Evolutionary conservation across 1,140 invertebrate genomes (phyloP).

Genomic region (Idris sp.): DNA sequence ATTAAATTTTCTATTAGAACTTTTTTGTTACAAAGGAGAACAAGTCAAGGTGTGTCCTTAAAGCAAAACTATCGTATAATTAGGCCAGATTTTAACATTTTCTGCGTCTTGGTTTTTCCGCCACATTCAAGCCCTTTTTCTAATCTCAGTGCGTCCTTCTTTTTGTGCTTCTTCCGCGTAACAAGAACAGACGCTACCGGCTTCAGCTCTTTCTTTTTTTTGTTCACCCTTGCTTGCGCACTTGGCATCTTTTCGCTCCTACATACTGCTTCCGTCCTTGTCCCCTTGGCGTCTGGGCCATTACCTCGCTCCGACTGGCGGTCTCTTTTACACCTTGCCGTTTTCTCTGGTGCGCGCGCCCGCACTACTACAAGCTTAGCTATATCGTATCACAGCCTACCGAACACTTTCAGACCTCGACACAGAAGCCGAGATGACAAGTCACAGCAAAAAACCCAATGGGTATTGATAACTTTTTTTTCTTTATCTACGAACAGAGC

Average conservation of each 20-base stretch:
- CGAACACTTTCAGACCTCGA: slow-evolving; percentile 64
- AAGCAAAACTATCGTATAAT: no score
- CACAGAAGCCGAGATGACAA: slow-evolving; percentile 28
- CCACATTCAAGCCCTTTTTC: no score
- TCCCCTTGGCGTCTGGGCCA: slow-evolving; percentile 51
- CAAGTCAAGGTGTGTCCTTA: no score
- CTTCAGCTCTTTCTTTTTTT: slow-evolving; percentile 61
- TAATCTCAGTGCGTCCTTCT: no score
- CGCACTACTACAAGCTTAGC: slow-evolving; percentile 53
- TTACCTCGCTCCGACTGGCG: slow-evolving; percentile 53
- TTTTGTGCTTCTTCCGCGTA: no score
- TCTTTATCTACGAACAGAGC: no score
- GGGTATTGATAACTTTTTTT: no score
- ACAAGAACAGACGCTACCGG: no score
- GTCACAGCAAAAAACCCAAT: slow-evolving; percentile 28
- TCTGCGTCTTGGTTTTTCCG: no score
- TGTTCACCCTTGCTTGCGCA: slow-evolving; percentile 46
- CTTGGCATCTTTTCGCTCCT: slow-evolving; percentile 55
- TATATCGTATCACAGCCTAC: slow-evolving; percentile 64
- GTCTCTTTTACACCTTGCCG: slow-evolving; percentile 54
- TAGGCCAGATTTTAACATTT: no score
- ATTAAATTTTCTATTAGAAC: no score
- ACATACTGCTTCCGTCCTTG: slow-evolving; percentile 44
- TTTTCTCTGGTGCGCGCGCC: slow-evolving; percentile 53
- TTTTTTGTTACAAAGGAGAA: no score